Evolutionary conservation across 2,888 invertebrate species (phyloP).

Genomic region (Brenthis ino): DNA sequence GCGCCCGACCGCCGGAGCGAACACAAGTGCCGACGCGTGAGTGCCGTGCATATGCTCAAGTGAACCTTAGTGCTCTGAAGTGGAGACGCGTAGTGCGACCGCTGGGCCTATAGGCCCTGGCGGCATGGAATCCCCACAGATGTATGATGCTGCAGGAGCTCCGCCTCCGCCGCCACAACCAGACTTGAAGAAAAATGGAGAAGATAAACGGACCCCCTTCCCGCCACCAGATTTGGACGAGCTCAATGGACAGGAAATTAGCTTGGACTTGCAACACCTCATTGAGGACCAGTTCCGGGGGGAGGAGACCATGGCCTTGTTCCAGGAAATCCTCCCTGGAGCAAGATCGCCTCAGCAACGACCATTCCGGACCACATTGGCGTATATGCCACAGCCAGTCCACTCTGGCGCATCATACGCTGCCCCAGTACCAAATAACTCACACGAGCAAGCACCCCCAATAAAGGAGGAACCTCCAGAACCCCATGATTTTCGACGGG

Average conservation of each 20-base stretch:
- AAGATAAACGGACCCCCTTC: constrained; percentile 87
- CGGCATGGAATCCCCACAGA: constrained; percentile 92
- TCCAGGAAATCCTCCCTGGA: constrained; percentile 90
- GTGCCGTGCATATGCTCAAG: constrained; percentile 70
- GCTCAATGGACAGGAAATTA: constrained; percentile 95
- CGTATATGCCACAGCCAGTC: constrained; percentile 96
- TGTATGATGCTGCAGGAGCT: constrained; percentile 89
- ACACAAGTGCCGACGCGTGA: constrained; percentile 54
- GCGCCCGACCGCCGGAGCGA: constrained; percentile 65
- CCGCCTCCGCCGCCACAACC: constrained; percentile 85
- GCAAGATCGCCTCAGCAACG: constrained; percentile 72
- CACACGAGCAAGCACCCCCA: constrained; percentile 86
- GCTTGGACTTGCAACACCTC: constrained; percentile 94
- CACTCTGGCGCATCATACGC: constrained; percentile 88
- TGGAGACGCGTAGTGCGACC: constrained; percentile 77
- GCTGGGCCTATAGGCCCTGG: constrained; percentile 77
- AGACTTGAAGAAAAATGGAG: constrained; percentile 81
- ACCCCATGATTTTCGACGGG: constrained; percentile 88
- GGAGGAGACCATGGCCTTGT: constrained; percentile 87
- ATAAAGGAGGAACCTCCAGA: constrained; percentile 95
- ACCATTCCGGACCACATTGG: constrained; percentile 87
- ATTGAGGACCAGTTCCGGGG: constrained; percentile 97
- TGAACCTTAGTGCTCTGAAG: constrained; percentile 78
- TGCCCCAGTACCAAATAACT: constrained; percentile 78
- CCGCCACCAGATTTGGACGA: constrained; percentile 93